A percentile compares a stretch with the other conserved stretches of the same genome.
These are phyloP conservation scores for Melinaea marsaeus DNA, from an alignment of 2,888 invertebrate genomes.

Conservation along the genomic window DNA sequence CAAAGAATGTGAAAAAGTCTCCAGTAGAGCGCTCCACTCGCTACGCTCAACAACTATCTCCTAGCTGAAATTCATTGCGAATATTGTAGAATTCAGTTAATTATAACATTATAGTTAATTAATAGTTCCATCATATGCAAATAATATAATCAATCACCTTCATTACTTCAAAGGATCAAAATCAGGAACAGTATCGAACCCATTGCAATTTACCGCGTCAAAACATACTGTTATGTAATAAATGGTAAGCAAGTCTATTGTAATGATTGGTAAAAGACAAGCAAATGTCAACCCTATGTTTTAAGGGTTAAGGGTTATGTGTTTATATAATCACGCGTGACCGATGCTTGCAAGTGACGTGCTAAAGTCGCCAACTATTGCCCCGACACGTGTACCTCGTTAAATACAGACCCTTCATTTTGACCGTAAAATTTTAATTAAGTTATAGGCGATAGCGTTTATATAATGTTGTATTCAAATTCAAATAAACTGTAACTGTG, in stretches of 20 bases:
- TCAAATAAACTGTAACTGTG: neutral
- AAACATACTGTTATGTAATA: slow-evolving; percentile 26
- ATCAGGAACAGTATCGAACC: neutral
- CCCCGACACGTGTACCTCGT: slow-evolving; percentile 49
- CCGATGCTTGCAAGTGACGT: slow-evolving; percentile 43
- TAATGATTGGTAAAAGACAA: slow-evolving; percentile 12
- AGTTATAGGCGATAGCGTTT: slow-evolving; percentile 25
- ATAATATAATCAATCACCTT: slow-evolving; percentile 17
- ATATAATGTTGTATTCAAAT: neutral
- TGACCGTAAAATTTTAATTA: slow-evolving; percentile 26
- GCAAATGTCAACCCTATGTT: slow-evolving; percentile 10
- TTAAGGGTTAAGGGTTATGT: slow-evolving; percentile 10
- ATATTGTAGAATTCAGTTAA: too few relatives aligned
- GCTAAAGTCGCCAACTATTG: slow-evolving; percentile 41
- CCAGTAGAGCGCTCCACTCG: too few relatives aligned
- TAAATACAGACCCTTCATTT: slow-evolving; percentile 46
- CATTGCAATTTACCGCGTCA: slow-evolving; percentile 19
- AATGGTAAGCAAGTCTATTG: slow-evolving; percentile 23
- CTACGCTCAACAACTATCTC: too few relatives aligned
- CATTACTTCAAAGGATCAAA: slow-evolving; percentile 2
- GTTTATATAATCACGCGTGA: slow-evolving; percentile 17
- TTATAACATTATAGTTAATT: neutral
- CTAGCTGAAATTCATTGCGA: too few relatives aligned
- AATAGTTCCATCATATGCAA: neutral
- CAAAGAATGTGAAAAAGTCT: too few relatives aligned